A percentile compares a stretch with the other conserved stretches of the same genome.
These are phyloP conservation scores for Melanotaenia pygmaea DNA, from an alignment of 2,797 vertebrate species.

Conservation along the genomic window DNA sequence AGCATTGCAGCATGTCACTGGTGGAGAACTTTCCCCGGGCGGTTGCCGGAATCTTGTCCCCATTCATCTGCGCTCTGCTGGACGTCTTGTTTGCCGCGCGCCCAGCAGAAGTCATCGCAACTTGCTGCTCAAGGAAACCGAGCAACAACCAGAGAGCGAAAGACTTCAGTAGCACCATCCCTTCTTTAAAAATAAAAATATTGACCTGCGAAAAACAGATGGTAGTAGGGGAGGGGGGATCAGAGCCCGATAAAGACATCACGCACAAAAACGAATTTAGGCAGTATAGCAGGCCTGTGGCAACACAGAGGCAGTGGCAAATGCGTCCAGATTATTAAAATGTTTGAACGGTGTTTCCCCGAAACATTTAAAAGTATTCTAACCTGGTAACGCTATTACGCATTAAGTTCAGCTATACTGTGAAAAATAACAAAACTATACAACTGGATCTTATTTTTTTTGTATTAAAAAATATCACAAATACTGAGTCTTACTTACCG, in stretches of 20 bases:
- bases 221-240: background rate
- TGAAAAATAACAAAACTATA: background rate
- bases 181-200: background rate
- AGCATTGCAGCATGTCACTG: constrained; percentile 80
- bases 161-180: constrained; percentile 64
- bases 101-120: constrained; percentile 66
- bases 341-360: too few species aligned
- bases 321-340: background rate
- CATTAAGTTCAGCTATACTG: background rate
- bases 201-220: constrained; percentile 26
- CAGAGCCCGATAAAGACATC: too few species aligned
- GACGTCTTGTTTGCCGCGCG: constrained; percentile 30
- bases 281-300: background rate
- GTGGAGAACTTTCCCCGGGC: constrained; percentile 81
- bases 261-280: background rate
- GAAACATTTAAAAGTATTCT: background rate
- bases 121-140: constrained; percentile 65
- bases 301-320: too few species aligned
- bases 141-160: constrained; percentile 77
- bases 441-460: too few species aligned
- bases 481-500: constrained; percentile 36
- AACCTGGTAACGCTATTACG: background rate
- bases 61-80: constrained; percentile 29
- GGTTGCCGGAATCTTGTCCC: background rate
- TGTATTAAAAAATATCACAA: background rate